A percentile compares a stretch with the other conserved stretches of the same genome.
Conservation (phyloP, 2,797 vertebrate species). For the Aeoliscus strigatus region DNA sequence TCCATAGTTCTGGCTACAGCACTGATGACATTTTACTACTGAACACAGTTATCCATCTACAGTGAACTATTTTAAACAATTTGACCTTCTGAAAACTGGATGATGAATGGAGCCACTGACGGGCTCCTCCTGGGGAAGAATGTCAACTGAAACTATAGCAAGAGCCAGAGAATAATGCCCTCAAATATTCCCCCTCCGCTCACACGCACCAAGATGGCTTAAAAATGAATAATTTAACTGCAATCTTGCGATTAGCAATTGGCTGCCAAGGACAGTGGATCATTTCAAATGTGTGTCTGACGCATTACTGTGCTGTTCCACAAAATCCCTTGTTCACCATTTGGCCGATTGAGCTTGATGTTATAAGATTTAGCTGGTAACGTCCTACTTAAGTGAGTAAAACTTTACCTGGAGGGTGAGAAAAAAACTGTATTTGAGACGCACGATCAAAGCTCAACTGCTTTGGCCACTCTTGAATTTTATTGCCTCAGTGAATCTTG, state of each 20-base stretch:
- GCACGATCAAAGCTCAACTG: conserved; percentile 30
- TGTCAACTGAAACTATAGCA: conserved; percentile 3
- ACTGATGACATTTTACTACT: conserved; percentile 34
- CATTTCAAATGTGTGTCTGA: conserved; percentile 2
- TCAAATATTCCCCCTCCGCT: conserved; percentile 3
- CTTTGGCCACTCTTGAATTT: conserved; percentile 22
- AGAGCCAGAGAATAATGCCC: conserved; percentile 18
- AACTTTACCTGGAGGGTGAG: conserved; percentile 15
- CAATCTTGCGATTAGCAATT: conserved; percentile 24
- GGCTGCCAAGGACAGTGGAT: conserved; percentile 7
- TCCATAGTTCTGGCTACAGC: conserved; percentile 3
- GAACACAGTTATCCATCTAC: conserved; percentile 19
- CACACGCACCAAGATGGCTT: conserved; percentile 14
- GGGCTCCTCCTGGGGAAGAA: conserved; percentile 4
- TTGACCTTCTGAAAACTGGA: background rate
- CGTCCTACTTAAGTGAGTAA: conserved; percentile 3
- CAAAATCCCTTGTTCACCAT: conserved; percentile 4
- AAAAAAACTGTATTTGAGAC: conserved; percentile 22
- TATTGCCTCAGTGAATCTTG: conserved; percentile 26
- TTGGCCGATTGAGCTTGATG: background rate
- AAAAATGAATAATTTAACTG: conserved; percentile 19
- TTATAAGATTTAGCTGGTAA: background rate
- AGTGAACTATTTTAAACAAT: conserved; percentile 15
- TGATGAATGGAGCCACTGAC: conserved; percentile 13
- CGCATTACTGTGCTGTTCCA: too few species aligned